Base-by-base conservation (phyloP, 1,140 invertebrate genomes). In the Ostrea denselamellosa region DNA sequence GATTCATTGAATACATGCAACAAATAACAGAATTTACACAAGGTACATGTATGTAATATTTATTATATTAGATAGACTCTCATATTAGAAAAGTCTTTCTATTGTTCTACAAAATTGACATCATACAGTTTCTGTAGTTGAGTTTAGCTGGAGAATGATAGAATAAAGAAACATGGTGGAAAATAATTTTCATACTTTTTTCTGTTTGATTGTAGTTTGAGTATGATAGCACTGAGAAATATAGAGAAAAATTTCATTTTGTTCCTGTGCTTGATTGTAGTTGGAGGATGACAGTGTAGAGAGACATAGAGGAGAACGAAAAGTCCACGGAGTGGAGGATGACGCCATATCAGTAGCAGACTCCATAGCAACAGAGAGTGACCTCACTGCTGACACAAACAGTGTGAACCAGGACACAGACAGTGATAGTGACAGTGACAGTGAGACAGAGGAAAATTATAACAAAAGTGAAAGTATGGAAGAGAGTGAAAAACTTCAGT, bases 241-340 rank as follows among this genome's bases (percentile, higher is more conserved):
- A 44, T 44, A 44, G 34, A 44, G 34, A 44, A 5, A 2, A 44
- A 44, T 44, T 44, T 44, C 34, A 44, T 44, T 2, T 44, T 44
- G 34, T 44, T 44, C 34, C 34, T 44, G 34, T 44, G 8, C 62
- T 85, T 34, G 7, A 28, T 85, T 86, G 25, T 89, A 95, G 94
- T 88, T 95, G n/a, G 94, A 95, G 85, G 94, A 95, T 25, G 93
- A 93, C 22, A 94, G 93, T 90, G 86, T 95, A 53, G 81, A 85
- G 56, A 89, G 93, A 19, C 95, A 95, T 91, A 86, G 89, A 51
- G 94, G 95, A 82, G 95, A 95, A 89, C 92, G 95, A 58, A 94
- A 93, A 91, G 92, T 94, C 22, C 93, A 92, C 88, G 90, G 90
- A 58, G 71, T 91, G 0, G 94, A 95, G 12, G 93, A 95, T 14